These are phyloP conservation scores for Calyptomena viridis DNA, from an alignment of 2,113 vertebrate species.

Conservation along the genomic window DNA sequence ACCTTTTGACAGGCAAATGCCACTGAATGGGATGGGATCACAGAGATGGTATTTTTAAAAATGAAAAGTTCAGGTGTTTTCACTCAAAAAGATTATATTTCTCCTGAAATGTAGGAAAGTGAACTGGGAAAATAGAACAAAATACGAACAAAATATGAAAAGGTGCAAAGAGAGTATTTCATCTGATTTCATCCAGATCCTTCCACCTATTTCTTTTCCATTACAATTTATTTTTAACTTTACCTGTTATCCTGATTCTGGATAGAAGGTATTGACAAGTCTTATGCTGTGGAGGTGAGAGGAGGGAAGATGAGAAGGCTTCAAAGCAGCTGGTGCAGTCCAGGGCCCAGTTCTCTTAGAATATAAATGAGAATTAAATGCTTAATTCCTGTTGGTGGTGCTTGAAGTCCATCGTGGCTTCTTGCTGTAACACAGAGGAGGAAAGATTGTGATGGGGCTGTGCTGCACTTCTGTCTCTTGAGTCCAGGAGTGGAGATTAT, in stretches of 20 bases:
- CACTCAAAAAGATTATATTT: background rate
- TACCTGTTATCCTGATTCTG: background rate
- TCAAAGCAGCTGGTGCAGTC: background rate
- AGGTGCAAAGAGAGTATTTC: background rate
- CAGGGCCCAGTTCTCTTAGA: background rate
- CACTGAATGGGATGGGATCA: background rate
- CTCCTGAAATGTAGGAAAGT: background rate
- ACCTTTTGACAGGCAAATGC: background rate
- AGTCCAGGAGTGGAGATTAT: background rate
- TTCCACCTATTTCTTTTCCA: background rate
- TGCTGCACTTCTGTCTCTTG: background rate
- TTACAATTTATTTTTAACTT: background rate
- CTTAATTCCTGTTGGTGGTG: background rate
- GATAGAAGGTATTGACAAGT: background rate
- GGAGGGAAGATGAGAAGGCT: background rate
- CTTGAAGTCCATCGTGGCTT: background rate
- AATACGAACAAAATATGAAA: background rate
- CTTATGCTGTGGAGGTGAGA: background rate
- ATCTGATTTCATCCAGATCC: background rate
- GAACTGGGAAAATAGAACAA: background rate
- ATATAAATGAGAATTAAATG: constrained; percentile 11
- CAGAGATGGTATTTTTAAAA: background rate
- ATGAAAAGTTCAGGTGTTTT: background rate
- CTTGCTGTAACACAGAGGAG: background rate
- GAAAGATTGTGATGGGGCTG: background rate